Percentiles rank a stretch among this genome's conserved stretches.
Conservation (phyloP, 2,888 invertebrate genomes). For the Cinara cedri region DNA sequence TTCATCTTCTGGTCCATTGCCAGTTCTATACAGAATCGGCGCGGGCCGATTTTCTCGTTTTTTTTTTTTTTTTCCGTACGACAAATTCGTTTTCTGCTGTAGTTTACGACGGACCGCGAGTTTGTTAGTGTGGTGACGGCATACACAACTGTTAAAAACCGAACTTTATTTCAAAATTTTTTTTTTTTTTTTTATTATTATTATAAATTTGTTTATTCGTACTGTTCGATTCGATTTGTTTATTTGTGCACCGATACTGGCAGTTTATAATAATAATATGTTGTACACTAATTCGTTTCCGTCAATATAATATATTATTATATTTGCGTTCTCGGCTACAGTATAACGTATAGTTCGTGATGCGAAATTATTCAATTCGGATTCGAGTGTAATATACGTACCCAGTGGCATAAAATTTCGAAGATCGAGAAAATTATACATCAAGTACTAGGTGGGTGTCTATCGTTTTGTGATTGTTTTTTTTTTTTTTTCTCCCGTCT, state of each 20-base stretch:
- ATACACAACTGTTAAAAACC: too few relatives aligned
- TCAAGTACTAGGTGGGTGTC: too few relatives aligned
- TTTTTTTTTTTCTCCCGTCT: too few relatives aligned
- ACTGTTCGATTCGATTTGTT: conserved; percentile 1
- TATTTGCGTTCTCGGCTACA: background rate
- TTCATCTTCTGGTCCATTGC: conserved; percentile 43
- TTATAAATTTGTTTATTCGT: background rate
- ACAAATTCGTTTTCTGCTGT: conserved; percentile 1
- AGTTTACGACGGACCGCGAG: background rate
- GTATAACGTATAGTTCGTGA: conserved; percentile 22
- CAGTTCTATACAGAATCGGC: conserved; percentile 33
- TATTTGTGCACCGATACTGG: background rate
- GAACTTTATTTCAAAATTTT: too few relatives aligned
- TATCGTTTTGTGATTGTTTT: too few relatives aligned
- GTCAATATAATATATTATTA: too few relatives aligned
- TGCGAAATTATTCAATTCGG: background rate
- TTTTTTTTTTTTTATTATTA: background rate
- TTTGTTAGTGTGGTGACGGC: too few relatives aligned
- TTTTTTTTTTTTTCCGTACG: conserved; percentile 12
- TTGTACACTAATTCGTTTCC: background rate
- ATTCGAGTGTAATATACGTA: background rate
- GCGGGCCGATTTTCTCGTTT: conserved; percentile 26
- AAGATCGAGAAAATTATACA: conserved; percentile 10
- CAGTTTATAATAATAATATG: background rate
- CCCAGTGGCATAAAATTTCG: too few relatives aligned